Evolutionary conservation across 2,888 invertebrate genomes (phyloP), one percentile per base, ranked within the genome.

Genomic region (Cataglyphis albicans): DNA sequence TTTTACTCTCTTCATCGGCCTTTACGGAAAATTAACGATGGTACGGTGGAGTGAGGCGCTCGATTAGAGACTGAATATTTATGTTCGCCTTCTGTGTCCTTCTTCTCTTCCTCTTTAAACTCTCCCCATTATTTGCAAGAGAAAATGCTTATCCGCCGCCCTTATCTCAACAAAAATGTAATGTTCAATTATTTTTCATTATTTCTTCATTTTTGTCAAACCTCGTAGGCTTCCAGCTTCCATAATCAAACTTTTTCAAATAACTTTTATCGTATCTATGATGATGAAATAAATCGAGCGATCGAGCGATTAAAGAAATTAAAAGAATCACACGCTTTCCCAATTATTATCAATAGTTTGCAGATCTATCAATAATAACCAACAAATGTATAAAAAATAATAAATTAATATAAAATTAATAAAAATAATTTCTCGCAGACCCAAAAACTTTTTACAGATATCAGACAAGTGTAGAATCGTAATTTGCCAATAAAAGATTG

Each of bases 41-140:
- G 72, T 29, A 73, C 25, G 65, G 72, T 25, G 67, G 55, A 57
- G 55, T 48, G 65, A 52, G 76, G 59, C 18, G 59, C 82, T 82
- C 70, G 84, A 84, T 84, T 76, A 74, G 52, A 82, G 61, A 48
- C 82, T 82, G 82, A 82, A 84, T 84, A 76, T 82, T 84, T 84
- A 76, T 84, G 44, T 57, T 15, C 61, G 38, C 57, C 59, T 52
- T 52, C 52, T n/a, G 52, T n/a, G n/a, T 52, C 52, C 52, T n/a
- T 29, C 10, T 68, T 18, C 29, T 6, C 63, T 18, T 44, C 10
- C 48, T 38, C 64, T 80, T 84, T 61, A 63, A 38, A 15, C 59
- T 9, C 25, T 35, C 29, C 85, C n/a, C 35, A 72, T 72, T 80
- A 70, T 80, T 59, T 29, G 63, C 38, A 76, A 63, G 41, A 75